A percentile compares a stretch with the other conserved stretches of the same genome.
These are phyloP conservation scores for Pollenia labialis DNA, from an alignment of 2,888 invertebrate genomes.

Conservation along the genomic window DNA sequence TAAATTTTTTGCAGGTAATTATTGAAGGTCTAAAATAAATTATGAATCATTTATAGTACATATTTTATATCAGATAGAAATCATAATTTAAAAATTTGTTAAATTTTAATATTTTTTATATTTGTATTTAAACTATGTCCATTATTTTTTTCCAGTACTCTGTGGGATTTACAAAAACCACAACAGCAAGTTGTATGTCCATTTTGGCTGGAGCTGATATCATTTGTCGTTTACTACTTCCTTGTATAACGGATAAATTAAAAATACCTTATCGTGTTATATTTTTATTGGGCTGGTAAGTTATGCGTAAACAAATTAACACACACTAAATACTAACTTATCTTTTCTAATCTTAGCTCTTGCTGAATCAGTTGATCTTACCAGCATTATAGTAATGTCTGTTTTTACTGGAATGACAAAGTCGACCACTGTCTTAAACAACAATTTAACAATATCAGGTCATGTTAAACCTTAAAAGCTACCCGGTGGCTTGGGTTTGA, in stretches of 20 bases:
- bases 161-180: conserved; percentile 83
- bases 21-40: neutral
- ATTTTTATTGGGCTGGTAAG: conserved; percentile 85
- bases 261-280: conserved; percentile 87
- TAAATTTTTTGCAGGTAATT: conserved; percentile 87
- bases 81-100: too few species aligned
- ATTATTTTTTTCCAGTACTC: conserved; percentile 77
- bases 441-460: conserved; percentile 89
- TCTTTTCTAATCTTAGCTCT: conserved; percentile 84
- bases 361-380: conserved; percentile 86
- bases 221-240: conserved; percentile 87
- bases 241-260: conserved; percentile 87
- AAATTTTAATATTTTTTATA: neutral
- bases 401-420: conserved; percentile 89
- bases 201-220: conserved; percentile 88
- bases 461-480: conserved; percentile 86
- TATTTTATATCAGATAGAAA: too few species aligned
- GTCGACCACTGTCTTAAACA: conserved; percentile 89
- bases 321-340: neutral
- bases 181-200: conserved; percentile 89
- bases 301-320: conserved; percentile 6
- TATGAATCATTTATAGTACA: too few species aligned
- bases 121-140: conserved; percentile 7
- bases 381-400: conserved; percentile 85
- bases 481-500: conserved; percentile 89